phyloP scores from a whole-genome alignment of 2,797 vertebrate genomes.

The Poecilia velifera region DNA sequence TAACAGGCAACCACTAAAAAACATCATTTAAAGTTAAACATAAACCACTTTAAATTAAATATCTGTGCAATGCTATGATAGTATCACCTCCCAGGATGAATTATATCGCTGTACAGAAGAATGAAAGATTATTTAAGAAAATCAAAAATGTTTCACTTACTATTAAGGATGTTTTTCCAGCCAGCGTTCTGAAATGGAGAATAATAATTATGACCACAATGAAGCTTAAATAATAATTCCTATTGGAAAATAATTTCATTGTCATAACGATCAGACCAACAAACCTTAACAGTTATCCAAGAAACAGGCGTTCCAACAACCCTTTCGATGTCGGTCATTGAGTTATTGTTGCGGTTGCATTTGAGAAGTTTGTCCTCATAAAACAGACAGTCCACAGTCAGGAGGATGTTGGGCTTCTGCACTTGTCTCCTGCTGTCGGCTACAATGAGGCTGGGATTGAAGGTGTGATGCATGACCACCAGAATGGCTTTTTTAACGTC shows the following conservation, averaged over 20 bases:
- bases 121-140: background rate
- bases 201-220: background rate
- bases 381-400: constrained; percentile 51
- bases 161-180: background rate
- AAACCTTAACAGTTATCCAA: constrained; percentile 16
- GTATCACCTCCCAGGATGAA: background rate
- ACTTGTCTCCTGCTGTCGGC: constrained; percentile 2
- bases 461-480: constrained; percentile 63
- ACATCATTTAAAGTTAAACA: background rate
- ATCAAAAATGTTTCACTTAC: background rate
- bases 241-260: background rate
- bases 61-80: background rate
- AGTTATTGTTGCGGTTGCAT: background rate
- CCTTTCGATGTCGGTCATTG: rapidly evolving
- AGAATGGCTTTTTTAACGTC: constrained; percentile 27
- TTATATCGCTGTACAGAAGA: background rate
- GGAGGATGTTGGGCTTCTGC: rapidly evolving
- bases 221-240: background rate
- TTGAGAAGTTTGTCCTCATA: rapidly evolving
- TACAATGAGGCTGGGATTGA: rapidly evolving
- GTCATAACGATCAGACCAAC: background rate
- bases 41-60: background rate
- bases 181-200: background rate
- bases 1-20: background rate
- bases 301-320: rapidly evolving